Evolutionary conservation across 2,797 vertebrate species (phyloP), one percentile per base, ranked within the genome.

Genomic region (Onychomys leucogaster): DNA sequence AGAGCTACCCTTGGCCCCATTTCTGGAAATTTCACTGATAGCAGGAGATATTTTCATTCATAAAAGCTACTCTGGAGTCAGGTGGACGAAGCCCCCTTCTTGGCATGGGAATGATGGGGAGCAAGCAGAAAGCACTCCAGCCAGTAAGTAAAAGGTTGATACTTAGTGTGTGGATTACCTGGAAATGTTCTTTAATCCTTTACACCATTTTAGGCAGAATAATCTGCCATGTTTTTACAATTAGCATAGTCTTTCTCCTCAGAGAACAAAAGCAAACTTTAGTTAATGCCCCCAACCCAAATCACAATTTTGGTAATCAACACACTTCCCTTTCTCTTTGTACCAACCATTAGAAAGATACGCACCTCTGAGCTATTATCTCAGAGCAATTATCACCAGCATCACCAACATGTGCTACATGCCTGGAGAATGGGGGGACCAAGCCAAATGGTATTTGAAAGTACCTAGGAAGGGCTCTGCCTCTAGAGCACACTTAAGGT

Each of bases 181-280:
- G 65, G 67, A 90, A 86, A 92, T 65, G 73, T 19, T 27, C 92
- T 92, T 69, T 61, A 29, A 11, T 46, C 89, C 86, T 86, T 82
- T 9, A 57, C 49, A 89, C 37, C 14, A 11, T 85, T 82, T 90
- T 57, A 83, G 84, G 49, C 46, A 91, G 86, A 91, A 46, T 29
- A 32, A 69, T 86, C 67, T 69, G 23, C 76, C 52, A 0, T 32
- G 25, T 59, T 55, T 76, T 17, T 27, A 78, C 61, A 55, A 25
- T 84, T 94, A 77, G 34, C 88, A 65, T 32, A 65, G 82, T 52
- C 67, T 67, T 95, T 95, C 71, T 91, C 93, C 93, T 89, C n/a
- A 19, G 69, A 94, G 81, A 97, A 89, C 57, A 95, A 95, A 97
- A 95, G 57, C 81, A 92, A 92, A 91, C 55, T 77, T 82, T 29